phyloP scores from a whole-genome alignment of 2,797 vertebrate genomes.

The Pygocentrus nattereri region DNA sequence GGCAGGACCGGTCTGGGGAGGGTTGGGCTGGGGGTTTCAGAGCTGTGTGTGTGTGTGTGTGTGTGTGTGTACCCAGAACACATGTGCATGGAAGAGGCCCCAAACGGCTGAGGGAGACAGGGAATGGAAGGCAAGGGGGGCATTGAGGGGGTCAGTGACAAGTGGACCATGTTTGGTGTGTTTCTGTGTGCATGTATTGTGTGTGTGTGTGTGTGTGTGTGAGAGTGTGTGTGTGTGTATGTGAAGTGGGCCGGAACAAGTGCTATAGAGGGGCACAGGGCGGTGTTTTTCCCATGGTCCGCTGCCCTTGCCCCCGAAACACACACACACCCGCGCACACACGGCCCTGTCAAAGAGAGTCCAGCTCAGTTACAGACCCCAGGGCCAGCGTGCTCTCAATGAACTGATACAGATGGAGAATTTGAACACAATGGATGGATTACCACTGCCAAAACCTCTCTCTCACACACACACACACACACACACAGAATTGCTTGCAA shows the following conservation, averaged over 20 bases:
- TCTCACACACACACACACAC: constrained; percentile 64
- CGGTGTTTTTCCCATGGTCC: constrained; percentile 85
- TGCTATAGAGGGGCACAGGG: constrained; percentile 74
- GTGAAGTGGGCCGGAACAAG: constrained; percentile 84
- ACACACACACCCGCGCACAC: constrained; percentile 57
- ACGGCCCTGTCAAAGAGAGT: constrained; percentile 75
- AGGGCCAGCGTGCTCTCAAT: constrained; percentile 82
- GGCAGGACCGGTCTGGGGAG: background rate
- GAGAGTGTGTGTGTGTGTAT: constrained; percentile 66
- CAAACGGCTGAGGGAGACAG: constrained; percentile 73
- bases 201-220: constrained; percentile 56
- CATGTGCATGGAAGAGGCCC: constrained; percentile 58
- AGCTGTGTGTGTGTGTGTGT: constrained; percentile 14
- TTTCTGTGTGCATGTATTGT: constrained; percentile 6
- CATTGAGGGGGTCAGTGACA: constrained; percentile 79
- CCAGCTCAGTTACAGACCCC: constrained; percentile 86
- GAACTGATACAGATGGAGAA: constrained; percentile 87
- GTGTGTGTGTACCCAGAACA: constrained; percentile 25
- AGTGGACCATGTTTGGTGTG: constrained; percentile 73
- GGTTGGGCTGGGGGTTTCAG: background rate
- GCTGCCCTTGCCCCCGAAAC: constrained; percentile 64
- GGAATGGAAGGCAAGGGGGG: constrained; percentile 58
- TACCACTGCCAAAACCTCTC: constrained; percentile 77
- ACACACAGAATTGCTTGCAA: constrained; percentile 56
- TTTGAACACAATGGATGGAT: constrained; percentile 81